Conservation (phyloP, 1,140 invertebrate species). For the Neuroterus valhalla region DNA sequence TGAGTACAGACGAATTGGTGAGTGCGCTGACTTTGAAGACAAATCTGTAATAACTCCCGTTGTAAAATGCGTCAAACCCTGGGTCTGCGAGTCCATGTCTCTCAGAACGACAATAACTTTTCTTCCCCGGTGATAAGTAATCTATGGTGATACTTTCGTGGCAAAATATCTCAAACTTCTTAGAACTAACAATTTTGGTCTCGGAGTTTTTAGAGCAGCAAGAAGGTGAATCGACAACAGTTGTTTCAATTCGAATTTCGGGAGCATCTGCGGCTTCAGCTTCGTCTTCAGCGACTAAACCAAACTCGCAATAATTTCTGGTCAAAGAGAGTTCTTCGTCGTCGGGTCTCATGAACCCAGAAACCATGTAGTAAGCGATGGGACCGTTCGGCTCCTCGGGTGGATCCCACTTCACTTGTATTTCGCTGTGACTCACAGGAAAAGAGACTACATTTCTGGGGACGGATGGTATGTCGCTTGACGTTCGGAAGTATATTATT, state of each 20-base stretch:
- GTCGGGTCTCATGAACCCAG: constrained; percentile 67
- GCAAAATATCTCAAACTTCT: constrained; percentile 61
- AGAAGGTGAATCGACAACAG: constrained; percentile 27
- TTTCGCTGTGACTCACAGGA: constrained; percentile 67
- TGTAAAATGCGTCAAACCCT: constrained; percentile 38
- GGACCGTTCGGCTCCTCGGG: constrained; percentile 80
- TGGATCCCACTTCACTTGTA: constrained; percentile 78
- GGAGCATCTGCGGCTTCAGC: constrained; percentile 31
- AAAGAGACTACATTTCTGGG: constrained; percentile 74
- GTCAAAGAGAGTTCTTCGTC: constrained; percentile 69
- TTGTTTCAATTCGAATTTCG: constrained; percentile 48
- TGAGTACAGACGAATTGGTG: constrained; percentile 57
- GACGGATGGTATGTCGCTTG: constrained; percentile 76
- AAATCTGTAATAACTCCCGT: constrained; percentile 44
- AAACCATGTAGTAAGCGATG: constrained; percentile 80
- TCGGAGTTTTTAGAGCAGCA: constrained; percentile 54
- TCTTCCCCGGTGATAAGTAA: constrained; percentile 47
- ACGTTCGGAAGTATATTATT: constrained; percentile 79
- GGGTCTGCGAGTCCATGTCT: constrained; percentile 43
- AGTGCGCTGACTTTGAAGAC: constrained; percentile 58
- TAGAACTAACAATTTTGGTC: constrained; percentile 32
- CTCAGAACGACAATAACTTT: constrained; percentile 57
- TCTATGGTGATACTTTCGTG: constrained; percentile 54
- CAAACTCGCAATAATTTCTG: constrained; percentile 77
- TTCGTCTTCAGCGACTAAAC: constrained; percentile 42